Evolutionary conservation across 2,797 vertebrate genomes (phyloP).

Genomic region (Taeniopygia guttata): DNA sequence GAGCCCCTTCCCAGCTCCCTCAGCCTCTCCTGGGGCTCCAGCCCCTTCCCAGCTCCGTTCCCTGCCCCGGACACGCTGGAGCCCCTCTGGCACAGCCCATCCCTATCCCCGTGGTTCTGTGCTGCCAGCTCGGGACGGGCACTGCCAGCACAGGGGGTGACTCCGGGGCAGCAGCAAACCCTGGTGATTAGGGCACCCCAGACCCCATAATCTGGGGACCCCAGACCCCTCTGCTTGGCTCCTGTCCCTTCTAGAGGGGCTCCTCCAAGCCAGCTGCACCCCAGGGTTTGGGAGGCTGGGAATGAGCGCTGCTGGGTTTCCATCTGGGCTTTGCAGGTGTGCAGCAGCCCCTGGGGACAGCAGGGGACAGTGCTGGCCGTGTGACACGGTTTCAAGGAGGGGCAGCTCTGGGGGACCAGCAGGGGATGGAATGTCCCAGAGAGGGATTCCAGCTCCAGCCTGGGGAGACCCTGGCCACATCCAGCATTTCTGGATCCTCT

Average conservation of each 20-base stretch:
- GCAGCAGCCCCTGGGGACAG: neutral
- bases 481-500: accelerated
- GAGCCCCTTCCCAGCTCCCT: neutral
- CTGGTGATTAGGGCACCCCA: accelerated
- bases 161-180: neutral
- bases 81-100: neutral
- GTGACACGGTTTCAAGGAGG: accelerated
- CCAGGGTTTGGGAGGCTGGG: neutral
- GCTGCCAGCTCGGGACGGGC: accelerated
- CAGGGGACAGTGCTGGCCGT: neutral
- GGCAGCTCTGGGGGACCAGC: neutral
- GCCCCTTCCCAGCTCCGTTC: neutral
- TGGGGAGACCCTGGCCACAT: accelerated
- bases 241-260: accelerated
- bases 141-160: neutral
- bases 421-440: accelerated
- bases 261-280: neutral
- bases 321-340: neutral
- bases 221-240: neutral
- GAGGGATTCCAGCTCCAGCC: neutral
- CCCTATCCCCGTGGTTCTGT: no score
- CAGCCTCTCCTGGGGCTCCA: neutral
- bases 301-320: neutral
- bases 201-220: neutral
- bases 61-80: neutral